Percentiles rank a stretch among this genome's conserved stretches.
Conservation (phyloP, 2,113 vertebrate species). For the Piaya cayana region DNA sequence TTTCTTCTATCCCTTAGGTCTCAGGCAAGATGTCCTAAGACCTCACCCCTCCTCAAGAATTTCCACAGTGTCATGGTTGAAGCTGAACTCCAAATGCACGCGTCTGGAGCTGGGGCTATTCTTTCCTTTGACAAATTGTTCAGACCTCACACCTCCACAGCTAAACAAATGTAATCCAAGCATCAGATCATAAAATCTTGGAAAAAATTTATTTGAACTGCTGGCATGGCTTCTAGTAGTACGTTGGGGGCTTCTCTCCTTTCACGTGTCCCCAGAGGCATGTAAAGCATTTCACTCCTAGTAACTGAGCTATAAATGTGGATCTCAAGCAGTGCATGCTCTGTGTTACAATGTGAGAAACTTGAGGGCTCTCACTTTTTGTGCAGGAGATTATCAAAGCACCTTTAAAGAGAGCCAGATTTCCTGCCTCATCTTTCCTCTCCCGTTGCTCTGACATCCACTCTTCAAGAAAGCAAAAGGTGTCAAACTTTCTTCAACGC, state of each 20-base stretch:
- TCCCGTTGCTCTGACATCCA: conserved; percentile 5
- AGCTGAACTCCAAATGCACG: conserved; percentile 24
- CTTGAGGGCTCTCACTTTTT: conserved; percentile 41
- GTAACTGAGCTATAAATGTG: conserved; percentile 38
- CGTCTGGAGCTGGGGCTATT: not conserved
- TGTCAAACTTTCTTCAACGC: conserved; percentile 32
- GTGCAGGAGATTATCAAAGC: conserved; percentile 47
- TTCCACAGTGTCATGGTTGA: not conserved
- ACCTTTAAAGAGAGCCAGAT: conserved; percentile 7
- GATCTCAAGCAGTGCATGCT: not conserved
- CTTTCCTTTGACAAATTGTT: conserved; percentile 29
- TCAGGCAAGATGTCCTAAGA: not conserved
- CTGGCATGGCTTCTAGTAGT: conserved; percentile 11
- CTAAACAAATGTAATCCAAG: conserved; percentile 50
- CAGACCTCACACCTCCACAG: conserved; percentile 50
- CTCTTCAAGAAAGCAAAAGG: conserved; percentile 20
- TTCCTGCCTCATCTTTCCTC: conserved; percentile 20
- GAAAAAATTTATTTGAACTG: conserved; percentile 44
- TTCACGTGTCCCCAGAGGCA: conserved; percentile 8
- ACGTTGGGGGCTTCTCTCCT: conserved; percentile 28
- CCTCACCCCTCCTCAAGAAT: not conserved
- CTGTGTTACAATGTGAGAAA: conserved; percentile 15
- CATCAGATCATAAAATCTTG: conserved; percentile 51
- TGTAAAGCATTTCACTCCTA: conserved; percentile 54
- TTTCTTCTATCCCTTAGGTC: not conserved